A percentile compares a stretch with the other conserved stretches of the same genome.
Conservation (phyloP, 2,797 vertebrate species). For the Dromococcyx pavoninus region DNA sequence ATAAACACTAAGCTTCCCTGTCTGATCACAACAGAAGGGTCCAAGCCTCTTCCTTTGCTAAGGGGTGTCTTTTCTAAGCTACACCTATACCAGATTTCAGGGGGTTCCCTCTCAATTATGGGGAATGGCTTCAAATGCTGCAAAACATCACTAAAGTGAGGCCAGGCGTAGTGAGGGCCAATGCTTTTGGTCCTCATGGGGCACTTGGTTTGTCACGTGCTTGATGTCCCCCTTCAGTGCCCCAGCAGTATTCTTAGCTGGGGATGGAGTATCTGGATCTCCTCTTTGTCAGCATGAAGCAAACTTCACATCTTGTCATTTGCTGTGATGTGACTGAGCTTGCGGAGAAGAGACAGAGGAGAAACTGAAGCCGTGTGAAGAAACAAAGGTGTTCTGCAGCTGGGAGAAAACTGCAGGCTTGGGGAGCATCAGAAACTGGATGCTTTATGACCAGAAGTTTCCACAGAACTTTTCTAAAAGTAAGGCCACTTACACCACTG, state of each 20-base stretch:
- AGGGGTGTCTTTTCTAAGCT: not conserved
- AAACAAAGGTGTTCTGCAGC: not conserved
- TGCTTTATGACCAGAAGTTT: not conserved
- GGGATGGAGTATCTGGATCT: not conserved
- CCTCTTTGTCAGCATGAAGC: not conserved
- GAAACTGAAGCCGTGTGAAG: not conserved
- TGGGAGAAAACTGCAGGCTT: not conserved
- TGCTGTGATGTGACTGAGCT: not conserved
- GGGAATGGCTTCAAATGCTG: not conserved
- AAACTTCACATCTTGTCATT: not conserved
- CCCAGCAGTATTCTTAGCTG: not conserved
- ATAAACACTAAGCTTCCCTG: not conserved
- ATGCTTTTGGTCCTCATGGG: not conserved
- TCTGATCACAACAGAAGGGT: not conserved
- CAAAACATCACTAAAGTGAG: not conserved
- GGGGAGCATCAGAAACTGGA: not conserved
- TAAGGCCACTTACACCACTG: not conserved
- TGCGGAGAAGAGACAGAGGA: not conserved
- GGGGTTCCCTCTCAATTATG: not conserved
- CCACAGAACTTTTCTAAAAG: not conserved
- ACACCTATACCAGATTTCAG: not conserved
- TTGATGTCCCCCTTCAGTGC: not conserved
- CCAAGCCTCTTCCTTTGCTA: not conserved
- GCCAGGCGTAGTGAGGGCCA: not conserved
- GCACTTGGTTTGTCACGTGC: not conserved